Evolutionary conservation across 92 coral and sea anemone genomes (phyloP).

Genomic region (Zoanthus sansibaricus): DNA sequence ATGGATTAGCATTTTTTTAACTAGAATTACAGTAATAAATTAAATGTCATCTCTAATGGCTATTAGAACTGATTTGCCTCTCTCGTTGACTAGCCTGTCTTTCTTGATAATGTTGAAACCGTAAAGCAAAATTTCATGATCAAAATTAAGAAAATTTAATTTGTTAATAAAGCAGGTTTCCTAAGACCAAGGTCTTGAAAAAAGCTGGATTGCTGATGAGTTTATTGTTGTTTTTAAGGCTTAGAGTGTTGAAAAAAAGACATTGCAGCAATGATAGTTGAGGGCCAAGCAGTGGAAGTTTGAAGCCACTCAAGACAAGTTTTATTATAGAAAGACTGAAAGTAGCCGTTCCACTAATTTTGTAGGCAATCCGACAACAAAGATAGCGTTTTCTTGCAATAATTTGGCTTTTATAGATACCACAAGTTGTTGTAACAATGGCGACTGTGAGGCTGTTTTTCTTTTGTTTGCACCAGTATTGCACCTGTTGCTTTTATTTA

Average conservation of each 20-base stretch:
- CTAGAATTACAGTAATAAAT: background rate
- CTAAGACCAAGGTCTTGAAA: constrained; percentile 45
- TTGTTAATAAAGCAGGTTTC: background rate
- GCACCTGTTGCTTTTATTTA: background rate
- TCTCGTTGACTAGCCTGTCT: constrained; percentile 24
- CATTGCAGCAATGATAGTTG: constrained; percentile 1
- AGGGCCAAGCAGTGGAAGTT: constrained; percentile 51
- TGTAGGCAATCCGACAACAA: constrained; percentile 22
- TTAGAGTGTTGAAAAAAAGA: constrained; percentile 48
- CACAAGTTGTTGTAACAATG: constrained; percentile 1
- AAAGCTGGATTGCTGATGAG: constrained; percentile 23
- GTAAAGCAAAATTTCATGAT: constrained; percentile 36
- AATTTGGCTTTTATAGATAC: background rate
- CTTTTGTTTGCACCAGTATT: background rate
- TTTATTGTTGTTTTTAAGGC: constrained; percentile 49
- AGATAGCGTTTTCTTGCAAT: constrained; percentile 26
- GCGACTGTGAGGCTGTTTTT: constrained; percentile 2
- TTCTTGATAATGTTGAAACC: constrained; percentile 27
- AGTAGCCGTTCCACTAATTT: constrained; percentile 25
- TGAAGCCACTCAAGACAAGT: constrained; percentile 36
- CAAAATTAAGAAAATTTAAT: background rate
- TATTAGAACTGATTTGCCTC: constrained; percentile 33
- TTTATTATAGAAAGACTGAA: constrained; percentile 21
- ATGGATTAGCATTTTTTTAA: too few species aligned
- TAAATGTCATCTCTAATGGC: constrained; percentile 21